Evolutionary conservation across 2,113 vertebrate genomes (phyloP), one percentile per base, ranked within the genome.

Genomic region (Promerops cafer): DNA sequence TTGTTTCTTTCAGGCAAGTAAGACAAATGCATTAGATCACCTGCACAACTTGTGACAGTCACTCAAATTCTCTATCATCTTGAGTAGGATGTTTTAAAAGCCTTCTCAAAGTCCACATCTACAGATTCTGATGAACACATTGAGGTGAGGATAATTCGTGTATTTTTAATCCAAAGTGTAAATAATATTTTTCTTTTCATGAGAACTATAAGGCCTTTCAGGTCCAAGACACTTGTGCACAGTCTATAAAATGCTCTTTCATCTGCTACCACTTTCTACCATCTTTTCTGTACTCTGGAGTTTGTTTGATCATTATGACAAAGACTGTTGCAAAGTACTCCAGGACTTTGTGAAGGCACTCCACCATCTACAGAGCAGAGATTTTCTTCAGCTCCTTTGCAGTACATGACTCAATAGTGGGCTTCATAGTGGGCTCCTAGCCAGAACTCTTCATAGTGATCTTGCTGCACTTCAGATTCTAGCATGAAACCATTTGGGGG

Each of bases 91-190:
- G 35, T 35, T 68, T 56, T n/a, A 53, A 81, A 94, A 76, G 22
- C 24, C 79, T 95, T 86, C 39, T 39, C 28, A 76, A 78, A 93
- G 49, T 75, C 66, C 76, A 79, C 22, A 89, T 90, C 68, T 91
- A 59, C 59, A 91, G 61, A 89, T 96, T 95, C 87, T 97, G 92
- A 79, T 89, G 87, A 96, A 96, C 11, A 7, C 94, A 94, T 64
- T 11, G 14, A 87, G 35, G 49, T 89, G 69, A 96, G 83, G 82
- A 93, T 92, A 78, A 96, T 66, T 89, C 94, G 75, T 49, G 39
- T 71, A 83, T 90, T 96, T 86, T 89, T 79, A 66, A 64, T 53
- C 64, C 88, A 89, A 87, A 94, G 4, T 35, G 21, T 20, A 76
- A 83, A 40, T 35, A 54, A 47, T 47, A 19, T 56, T 64, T 84